A percentile compares a stretch with the other conserved stretches of the same genome.
Conservation (phyloP, 2,888 invertebrate species). For the Xiphydria camelus region DNA sequence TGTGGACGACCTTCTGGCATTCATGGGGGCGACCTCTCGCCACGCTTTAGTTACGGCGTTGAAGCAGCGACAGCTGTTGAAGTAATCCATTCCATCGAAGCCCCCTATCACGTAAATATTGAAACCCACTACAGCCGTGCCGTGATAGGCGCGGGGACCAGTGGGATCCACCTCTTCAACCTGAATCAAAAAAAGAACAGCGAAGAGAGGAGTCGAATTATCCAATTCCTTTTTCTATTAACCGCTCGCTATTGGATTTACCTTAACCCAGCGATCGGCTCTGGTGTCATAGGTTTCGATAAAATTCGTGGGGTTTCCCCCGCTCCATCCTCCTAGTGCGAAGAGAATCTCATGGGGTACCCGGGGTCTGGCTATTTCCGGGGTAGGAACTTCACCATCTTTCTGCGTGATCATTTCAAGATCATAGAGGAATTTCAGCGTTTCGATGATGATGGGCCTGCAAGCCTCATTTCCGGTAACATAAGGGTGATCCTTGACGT, state of each 20-base stretch:
- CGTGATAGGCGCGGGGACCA: slow-evolving; percentile 90
- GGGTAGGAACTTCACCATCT: slow-evolving; percentile 83
- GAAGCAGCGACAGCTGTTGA: slow-evolving; percentile 85
- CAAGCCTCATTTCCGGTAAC: slow-evolving; percentile 82
- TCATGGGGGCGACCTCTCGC: slow-evolving; percentile 87
- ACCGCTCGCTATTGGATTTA: slow-evolving; percentile 34
- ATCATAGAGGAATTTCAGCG: slow-evolving; percentile 88
- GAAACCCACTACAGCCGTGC: slow-evolving; percentile 84
- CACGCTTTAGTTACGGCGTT: slow-evolving; percentile 82
- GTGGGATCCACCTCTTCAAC: slow-evolving; percentile 78
- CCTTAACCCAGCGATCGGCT: slow-evolving; percentile 87
- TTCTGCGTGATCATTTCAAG: slow-evolving; percentile 82
- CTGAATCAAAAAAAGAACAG: slow-evolving; percentile 43
- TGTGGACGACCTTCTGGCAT: slow-evolving; percentile 65
- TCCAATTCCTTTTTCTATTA: not conserved
- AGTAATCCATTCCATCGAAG: slow-evolving; percentile 88
- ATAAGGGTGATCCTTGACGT: slow-evolving; percentile 85
- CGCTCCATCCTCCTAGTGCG: slow-evolving; percentile 80
- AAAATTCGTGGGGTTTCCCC: slow-evolving; percentile 62
- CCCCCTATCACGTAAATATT: slow-evolving; percentile 91
- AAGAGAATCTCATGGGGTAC: slow-evolving; percentile 89
- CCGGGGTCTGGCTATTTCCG: slow-evolving; percentile 79
- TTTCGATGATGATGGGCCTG: slow-evolving; percentile 86
- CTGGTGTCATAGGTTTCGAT: slow-evolving; percentile 89
- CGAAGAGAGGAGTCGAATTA: slow-evolving; percentile 12